Percentiles rank a stretch among this genome's conserved stretches.
Evolutionary conservation across 2,888 invertebrate genomes (phyloP).

Genomic region (Saturnia pavonia): DNA sequence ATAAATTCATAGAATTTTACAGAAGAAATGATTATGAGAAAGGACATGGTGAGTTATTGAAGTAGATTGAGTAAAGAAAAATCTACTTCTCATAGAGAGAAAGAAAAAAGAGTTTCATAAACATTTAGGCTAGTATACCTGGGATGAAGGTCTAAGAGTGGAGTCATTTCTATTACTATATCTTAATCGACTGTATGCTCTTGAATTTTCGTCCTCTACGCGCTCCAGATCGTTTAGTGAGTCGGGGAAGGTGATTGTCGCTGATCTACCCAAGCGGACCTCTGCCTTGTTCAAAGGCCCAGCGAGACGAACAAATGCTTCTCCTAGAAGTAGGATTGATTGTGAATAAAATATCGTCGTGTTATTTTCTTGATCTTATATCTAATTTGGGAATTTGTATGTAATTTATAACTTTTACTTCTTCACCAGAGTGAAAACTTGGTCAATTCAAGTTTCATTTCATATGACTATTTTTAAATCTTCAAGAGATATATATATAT

Average conservation of each 20-base stretch:
- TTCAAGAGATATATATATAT: neutral
- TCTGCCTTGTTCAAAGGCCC: constrained; percentile 61
- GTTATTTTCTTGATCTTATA: neutral
- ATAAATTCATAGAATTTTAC: no score
- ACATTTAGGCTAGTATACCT: constrained; percentile 43
- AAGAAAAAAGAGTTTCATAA: neutral
- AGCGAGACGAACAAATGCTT: constrained; percentile 66
- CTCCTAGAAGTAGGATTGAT: constrained; percentile 52
- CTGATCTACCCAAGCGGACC: constrained; percentile 60
- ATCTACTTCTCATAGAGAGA: neutral
- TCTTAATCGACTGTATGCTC: constrained; percentile 38
- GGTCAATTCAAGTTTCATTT: neutral
- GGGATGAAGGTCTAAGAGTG: constrained; percentile 51
- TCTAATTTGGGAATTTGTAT: neutral
- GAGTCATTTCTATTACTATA: constrained; percentile 54
- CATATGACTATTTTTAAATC: neutral
- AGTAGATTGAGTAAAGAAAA: neutral
- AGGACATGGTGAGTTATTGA: neutral
- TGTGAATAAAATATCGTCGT: neutral
- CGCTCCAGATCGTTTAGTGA: constrained; percentile 52
- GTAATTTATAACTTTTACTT: neutral
- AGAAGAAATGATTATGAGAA: no score
- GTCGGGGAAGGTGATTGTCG: constrained; percentile 54
- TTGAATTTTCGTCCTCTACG: constrained; percentile 51
- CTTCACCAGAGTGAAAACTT: neutral